These are phyloP conservation scores for Bimastos eiseni DNA, from an alignment of 2,888 invertebrate species.

Conservation along the genomic window DNA sequence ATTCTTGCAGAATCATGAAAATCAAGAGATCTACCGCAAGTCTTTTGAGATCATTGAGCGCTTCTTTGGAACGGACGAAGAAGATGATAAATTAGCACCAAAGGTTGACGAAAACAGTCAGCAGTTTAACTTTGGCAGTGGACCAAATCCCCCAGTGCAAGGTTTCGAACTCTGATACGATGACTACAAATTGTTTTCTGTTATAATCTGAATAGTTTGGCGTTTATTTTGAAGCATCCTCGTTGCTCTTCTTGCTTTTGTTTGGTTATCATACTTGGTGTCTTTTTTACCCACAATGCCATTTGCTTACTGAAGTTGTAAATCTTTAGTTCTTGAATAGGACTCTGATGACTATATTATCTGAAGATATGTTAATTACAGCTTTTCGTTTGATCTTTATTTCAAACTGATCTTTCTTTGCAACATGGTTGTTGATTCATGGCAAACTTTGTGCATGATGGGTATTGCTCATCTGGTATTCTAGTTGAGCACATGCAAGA, in stretches of 20 bases:
- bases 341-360: neutral
- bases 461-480: neutral
- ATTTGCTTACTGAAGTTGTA: neutral
- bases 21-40: constrained; percentile 93
- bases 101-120: constrained; percentile 56
- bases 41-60: constrained; percentile 94
- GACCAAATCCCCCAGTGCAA: constrained; percentile 37
- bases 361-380: neutral
- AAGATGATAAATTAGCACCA: constrained; percentile 74
- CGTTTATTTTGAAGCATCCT: constrained; percentile 6
- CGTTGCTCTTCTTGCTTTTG: neutral
- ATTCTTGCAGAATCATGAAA: constrained; percentile 93
- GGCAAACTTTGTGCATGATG: neutral
- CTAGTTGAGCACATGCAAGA: neutral
- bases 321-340: neutral
- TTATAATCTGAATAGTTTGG: neutral
- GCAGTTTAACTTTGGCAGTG: constrained; percentile 42
- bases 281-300: neutral
- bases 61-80: constrained; percentile 84
- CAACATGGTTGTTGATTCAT: neutral
- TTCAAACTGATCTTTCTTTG: neutral
- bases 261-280: neutral
- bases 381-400: neutral
- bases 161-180: constrained; percentile 41
- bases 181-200: neutral